Evolutionary conservation across 1,140 invertebrate species (phyloP).

Genomic region (Holotrichia oblita): DNA sequence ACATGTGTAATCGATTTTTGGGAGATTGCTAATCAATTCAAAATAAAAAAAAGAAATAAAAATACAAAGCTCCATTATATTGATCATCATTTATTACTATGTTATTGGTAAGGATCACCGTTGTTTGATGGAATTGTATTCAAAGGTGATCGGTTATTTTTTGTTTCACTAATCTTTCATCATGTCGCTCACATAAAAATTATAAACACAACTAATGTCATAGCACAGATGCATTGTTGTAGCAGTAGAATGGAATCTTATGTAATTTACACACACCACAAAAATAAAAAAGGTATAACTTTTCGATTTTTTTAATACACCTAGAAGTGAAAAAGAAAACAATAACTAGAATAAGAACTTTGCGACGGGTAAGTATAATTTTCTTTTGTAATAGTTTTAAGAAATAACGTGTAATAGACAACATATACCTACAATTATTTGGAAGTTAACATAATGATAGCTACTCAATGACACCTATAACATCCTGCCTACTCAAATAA

Average conservation of each 20-base stretch:
- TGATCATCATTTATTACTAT: not conserved
- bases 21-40: not conserved
- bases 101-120: not conserved
- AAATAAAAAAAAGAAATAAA: not conserved
- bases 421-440: too few species aligned
- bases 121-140: not conserved
- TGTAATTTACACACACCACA: constrained; percentile 15
- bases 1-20: not conserved
- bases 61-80: not conserved
- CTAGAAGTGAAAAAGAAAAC: not conserved
- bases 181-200: not conserved
- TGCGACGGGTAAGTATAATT: too few species aligned
- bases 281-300: constrained; percentile 18
- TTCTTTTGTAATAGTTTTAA: too few species aligned
- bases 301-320: not conserved
- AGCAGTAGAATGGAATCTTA: constrained; percentile 20
- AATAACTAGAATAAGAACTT: too few species aligned
- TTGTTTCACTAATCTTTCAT: constrained; percentile 12
- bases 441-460: too few species aligned
- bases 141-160: not conserved
- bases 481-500: too few species aligned
- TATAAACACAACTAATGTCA: constrained; percentile 8
- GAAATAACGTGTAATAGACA: too few species aligned
- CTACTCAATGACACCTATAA: too few species aligned
- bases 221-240: constrained; percentile 5